phyloP scores from a whole-genome alignment of 2,888 invertebrate species.

The Periphyllus acericola region DNA sequence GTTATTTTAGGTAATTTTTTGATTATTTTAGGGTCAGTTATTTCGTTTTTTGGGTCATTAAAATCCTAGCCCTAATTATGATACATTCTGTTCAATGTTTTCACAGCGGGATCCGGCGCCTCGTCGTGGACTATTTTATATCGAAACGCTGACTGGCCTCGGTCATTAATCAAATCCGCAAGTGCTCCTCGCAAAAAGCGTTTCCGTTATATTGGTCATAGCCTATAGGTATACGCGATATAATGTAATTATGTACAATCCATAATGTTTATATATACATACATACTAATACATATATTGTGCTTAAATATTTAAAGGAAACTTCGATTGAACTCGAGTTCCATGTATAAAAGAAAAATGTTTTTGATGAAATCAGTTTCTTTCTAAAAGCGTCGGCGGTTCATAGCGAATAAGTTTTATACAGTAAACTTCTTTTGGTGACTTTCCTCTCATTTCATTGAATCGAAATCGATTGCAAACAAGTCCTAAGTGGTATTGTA shows the following conservation, averaged over 20 bases:
- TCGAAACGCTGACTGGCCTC: conserved; percentile 34
- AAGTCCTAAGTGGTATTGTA: not conserved
- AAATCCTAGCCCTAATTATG: no score
- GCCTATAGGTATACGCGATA: not conserved
- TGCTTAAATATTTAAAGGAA: conserved; percentile 19
- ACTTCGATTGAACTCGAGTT: not conserved
- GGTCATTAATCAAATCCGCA: conserved; percentile 33
- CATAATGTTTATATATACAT: not conserved
- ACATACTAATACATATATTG: not conserved
- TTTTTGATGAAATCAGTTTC: not conserved
- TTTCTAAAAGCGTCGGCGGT: not conserved
- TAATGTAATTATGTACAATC: not conserved
- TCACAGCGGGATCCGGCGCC: conserved; percentile 5
- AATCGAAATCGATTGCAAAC: conserved; percentile 22
- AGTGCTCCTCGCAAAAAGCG: conserved; percentile 14
- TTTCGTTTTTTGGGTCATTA: no score
- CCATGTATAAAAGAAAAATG: not conserved
- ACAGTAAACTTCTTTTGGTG: not conserved
- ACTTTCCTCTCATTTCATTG: not conserved
- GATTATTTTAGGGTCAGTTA: no score
- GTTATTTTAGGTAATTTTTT: no score
- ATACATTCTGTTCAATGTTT: conserved; percentile 9
- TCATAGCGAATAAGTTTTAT: conserved; percentile 2
- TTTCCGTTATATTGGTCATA: not conserved
- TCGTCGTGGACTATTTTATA: not conserved